Base-by-base conservation (phyloP, 2,888 invertebrate genomes). In the Leucania comma region DNA sequence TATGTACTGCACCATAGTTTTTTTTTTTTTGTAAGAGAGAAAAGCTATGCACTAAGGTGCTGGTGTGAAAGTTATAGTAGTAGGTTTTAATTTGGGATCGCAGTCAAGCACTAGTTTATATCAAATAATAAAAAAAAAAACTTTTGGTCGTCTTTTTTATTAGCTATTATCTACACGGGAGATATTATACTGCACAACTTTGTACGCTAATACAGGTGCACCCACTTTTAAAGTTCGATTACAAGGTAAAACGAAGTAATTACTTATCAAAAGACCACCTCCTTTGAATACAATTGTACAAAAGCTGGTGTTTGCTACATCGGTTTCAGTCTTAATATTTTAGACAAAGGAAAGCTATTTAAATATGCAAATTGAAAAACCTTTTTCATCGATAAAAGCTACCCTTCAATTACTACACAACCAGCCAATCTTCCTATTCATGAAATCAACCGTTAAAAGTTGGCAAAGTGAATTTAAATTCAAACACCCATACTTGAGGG, bases 1-100 rank as follows among this genome's bases (percentile, higher is more conserved):
- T 93, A 97, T 97, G 93, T 98, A 98, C 93, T 98, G 93, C 96
- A 35, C 64, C 38, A 17, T 35, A 46, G 35, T n/a, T n/a, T n/a
- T n/a, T n/a, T n/a, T n/a, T n/a, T n/a, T n/a, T n/a, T n/a, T n/a
- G n/a, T n/a, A n/a, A n/a, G n/a, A n/a, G n/a, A n/a, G n/a, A n/a
- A n/a, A n/a, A n/a, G n/a, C n/a, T n/a, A n/a, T n/a, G n/a, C n/a
- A n/a, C n/a, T n/a, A n/a, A n/a, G n/a, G n/a, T n/a, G n/a, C n/a
- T n/a, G n/a, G n/a, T n/a, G n/a, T n/a, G n/a, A n/a, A n/a, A n/a
- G n/a, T n/a, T n/a, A n/a, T n/a, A n/a, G n/a, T n/a, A n/a, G n/a
- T n/a, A n/a, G n/a, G n/a, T n/a, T n/a, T n/a, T n/a, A n/a, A n/a
- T n/a, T n/a, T n/a, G n/a, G n/a, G n/a, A n/a, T n/a, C n/a, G n/a